Percentiles rank a stretch among this genome's conserved stretches.
phyloP scores from a whole-genome alignment of 1,140 invertebrate species.

The Homalodisca vitripennis region DNA sequence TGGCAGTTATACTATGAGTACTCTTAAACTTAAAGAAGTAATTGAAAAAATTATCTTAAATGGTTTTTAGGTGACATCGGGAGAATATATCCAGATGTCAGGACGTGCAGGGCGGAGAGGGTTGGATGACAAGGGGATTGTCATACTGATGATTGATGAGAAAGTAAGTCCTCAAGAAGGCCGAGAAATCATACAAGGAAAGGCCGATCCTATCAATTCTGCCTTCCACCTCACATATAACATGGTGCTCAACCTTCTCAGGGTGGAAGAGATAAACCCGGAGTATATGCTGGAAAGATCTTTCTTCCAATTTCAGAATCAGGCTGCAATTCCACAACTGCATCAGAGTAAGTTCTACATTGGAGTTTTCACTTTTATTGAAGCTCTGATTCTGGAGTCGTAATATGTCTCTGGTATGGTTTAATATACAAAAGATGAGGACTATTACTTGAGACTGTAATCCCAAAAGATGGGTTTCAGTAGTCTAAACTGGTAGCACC shows the following conservation, averaged over 20 bases:
- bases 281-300: conserved; percentile 99
- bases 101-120: conserved; percentile 96
- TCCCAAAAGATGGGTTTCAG: too few species aligned
- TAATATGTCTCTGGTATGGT: too few species aligned
- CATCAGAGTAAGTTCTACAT: conserved; percentile 72
- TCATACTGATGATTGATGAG: conserved; percentile 98
- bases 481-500: too few species aligned
- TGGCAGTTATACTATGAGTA: too few species aligned
- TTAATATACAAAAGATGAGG: too few species aligned
- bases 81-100: conserved; percentile 99
- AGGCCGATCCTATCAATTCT: conserved; percentile 95
- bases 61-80: conserved; percentile 78
- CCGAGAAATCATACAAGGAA: conserved; percentile 87
- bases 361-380: too few species aligned
- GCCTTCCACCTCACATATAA: conserved; percentile 99
- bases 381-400: too few species aligned
- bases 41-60: background rate
- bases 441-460: too few species aligned
- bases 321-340: conserved; percentile 87
- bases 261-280: conserved; percentile 99
- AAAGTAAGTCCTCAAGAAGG: conserved; percentile 86
- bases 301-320: conserved; percentile 99
- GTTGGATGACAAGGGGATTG: conserved; percentile 96
- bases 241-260: conserved; percentile 96
- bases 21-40: background rate